phyloP scores from a whole-genome alignment of 2,113 vertebrate genomes.

The Beaufortia kweichowensis region DNA sequence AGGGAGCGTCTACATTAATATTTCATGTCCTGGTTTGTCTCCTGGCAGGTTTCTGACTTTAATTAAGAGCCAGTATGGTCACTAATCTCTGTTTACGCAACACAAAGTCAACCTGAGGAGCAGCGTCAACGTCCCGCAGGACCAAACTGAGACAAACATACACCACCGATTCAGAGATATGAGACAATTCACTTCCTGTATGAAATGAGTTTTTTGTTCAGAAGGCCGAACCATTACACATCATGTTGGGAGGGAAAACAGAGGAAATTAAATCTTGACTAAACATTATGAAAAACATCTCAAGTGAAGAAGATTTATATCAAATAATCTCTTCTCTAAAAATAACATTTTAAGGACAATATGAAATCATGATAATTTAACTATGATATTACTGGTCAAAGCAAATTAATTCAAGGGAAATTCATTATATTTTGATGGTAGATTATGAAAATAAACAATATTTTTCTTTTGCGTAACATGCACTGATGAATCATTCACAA shows the following conservation, averaged over 20 bases:
- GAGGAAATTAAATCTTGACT: conserved; percentile 18
- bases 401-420: too few relatives aligned
- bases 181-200: not conserved
- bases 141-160: conserved; percentile 45
- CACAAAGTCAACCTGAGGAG: conserved; percentile 57
- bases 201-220: not conserved
- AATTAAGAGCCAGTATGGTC: conserved; percentile 65
- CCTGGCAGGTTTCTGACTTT: conserved; percentile 61
- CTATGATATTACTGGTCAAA: not conserved
- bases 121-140: conserved; percentile 48
- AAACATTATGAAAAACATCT: not conserved
- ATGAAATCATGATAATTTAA: not conserved
- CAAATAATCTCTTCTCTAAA: not conserved
- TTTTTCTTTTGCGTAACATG: not conserved
- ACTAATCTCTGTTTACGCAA: conserved; percentile 58
- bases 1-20: conserved; percentile 62
- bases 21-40: conserved; percentile 64
- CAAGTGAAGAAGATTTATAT: not conserved
- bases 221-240: not conserved
- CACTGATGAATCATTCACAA: not conserved
- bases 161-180: conserved; percentile 2
- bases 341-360: conserved; percentile 7
- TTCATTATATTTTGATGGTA: not conserved
- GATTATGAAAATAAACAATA: not conserved
- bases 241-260: not conserved